These are phyloP conservation scores for Lindbergichthys nudifrons DNA, from an alignment of 2,797 vertebrate genomes.

Conservation along the genomic window DNA sequence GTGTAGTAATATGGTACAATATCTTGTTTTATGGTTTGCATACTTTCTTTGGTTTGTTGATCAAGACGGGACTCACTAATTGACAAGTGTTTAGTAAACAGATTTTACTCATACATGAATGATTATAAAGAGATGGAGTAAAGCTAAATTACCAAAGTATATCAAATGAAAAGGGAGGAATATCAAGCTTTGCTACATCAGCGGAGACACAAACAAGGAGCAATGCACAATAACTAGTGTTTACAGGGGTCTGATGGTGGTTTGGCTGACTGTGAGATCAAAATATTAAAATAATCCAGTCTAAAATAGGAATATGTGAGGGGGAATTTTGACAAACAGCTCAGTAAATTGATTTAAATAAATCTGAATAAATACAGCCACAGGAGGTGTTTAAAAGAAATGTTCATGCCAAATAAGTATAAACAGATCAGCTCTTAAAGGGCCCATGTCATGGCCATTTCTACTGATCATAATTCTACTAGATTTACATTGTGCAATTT, in stretches of 20 bases:
- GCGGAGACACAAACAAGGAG: background rate
- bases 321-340: constrained; percentile 10
- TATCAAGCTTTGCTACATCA: background rate
- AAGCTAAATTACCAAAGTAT: background rate
- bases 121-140: background rate
- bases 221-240: constrained; percentile 4
- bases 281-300: background rate
- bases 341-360: constrained; percentile 36
- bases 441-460: too few relatives aligned
- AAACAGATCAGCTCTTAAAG: too few relatives aligned
- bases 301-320: constrained; percentile 8
- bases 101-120: constrained; percentile 15
- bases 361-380: constrained; percentile 35
- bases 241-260: constrained; percentile 2
- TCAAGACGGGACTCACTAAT: constrained; percentile 6
- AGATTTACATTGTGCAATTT: too few relatives aligned
- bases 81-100: background rate
- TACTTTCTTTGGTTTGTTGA: background rate
- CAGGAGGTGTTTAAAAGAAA: constrained; percentile 23
- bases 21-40: constrained; percentile 3
- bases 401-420: too few relatives aligned
- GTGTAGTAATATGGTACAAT: constrained; percentile 18
- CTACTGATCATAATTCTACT: too few relatives aligned
- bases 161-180: background rate
- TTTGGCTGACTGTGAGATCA: constrained; percentile 13